Evolutionary conservation across 1,140 invertebrate genomes (phyloP).

Genomic region (Calephelis virginiensis): DNA sequence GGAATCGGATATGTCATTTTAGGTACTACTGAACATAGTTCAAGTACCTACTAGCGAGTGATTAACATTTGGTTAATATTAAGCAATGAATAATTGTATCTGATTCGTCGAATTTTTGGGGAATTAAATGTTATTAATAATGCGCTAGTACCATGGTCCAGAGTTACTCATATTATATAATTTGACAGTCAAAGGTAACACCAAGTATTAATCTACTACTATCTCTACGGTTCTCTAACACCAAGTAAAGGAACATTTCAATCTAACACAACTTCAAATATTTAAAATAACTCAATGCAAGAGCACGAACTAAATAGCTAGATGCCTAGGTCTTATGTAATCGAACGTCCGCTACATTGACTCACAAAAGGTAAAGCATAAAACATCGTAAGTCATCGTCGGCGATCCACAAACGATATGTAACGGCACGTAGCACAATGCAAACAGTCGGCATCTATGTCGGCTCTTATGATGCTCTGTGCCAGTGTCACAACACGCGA

Average conservation of each 20-base stretch:
- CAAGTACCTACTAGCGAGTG: too few relatives aligned
- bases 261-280: not conserved
- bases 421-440: slow-evolving; percentile 70
- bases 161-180: too few relatives aligned
- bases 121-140: too few relatives aligned
- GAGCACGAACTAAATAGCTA: slow-evolving; percentile 19
- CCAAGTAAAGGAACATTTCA: not conserved
- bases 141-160: too few relatives aligned
- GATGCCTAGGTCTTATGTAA: slow-evolving; percentile 48
- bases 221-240: too few relatives aligned
- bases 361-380: slow-evolving; percentile 49
- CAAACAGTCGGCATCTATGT: slow-evolving; percentile 69
- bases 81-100: too few relatives aligned
- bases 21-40: too few relatives aligned
- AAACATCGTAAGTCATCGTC: slow-evolving; percentile 49
- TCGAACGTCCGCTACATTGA: slow-evolving; percentile 46
- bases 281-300: slow-evolving; percentile 17
- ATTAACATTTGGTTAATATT: too few relatives aligned
- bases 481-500: slow-evolving; percentile 55
- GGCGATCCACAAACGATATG: slow-evolving; percentile 60
- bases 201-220: too few relatives aligned
- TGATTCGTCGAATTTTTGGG: too few relatives aligned
- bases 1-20: too few relatives aligned
- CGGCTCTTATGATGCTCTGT: slow-evolving; percentile 40
- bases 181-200: too few relatives aligned